These are phyloP conservation scores for Saccopteryx leptura DNA, from an alignment of 2,113 vertebrate genomes.

Conservation along the genomic window DNA sequence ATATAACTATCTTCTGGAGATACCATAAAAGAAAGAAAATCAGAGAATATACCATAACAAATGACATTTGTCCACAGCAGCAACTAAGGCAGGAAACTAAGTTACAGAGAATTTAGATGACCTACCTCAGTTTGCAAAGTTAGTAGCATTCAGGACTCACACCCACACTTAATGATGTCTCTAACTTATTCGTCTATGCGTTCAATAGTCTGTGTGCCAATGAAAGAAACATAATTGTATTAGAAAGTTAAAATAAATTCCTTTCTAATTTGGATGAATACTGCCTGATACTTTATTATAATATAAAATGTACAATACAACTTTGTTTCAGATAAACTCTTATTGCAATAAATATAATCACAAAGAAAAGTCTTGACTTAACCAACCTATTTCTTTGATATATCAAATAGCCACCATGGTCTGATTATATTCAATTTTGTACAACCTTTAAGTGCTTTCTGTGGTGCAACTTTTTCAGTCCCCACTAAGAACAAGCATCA, in stretches of 20 bases:
- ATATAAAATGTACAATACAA: neutral
- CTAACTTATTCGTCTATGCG: neutral
- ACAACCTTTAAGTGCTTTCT: neutral
- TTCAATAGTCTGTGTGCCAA: neutral
- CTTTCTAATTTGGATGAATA: neutral
- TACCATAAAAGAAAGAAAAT: neutral
- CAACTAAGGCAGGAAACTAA: neutral
- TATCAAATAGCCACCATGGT: neutral
- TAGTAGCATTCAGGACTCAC: neutral
- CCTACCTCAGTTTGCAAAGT: neutral
- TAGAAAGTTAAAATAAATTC: slow-evolving; percentile 45
- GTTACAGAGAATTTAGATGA: neutral
- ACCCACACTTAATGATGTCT: neutral
- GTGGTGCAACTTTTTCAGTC: neutral
- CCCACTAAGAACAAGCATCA: neutral
- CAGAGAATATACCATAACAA: neutral
- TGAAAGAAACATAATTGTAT: neutral
- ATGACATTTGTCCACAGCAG: neutral
- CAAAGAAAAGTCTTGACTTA: neutral
- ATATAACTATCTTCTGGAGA: neutral
- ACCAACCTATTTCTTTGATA: neutral
- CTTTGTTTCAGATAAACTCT: neutral
- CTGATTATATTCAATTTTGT: neutral
- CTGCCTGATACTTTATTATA: neutral
- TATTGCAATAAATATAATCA: neutral